Evolutionary conservation across 2,888 invertebrate species (phyloP), one percentile per base, ranked within the genome.

Genomic region (Spilosoma lubricipeda): DNA sequence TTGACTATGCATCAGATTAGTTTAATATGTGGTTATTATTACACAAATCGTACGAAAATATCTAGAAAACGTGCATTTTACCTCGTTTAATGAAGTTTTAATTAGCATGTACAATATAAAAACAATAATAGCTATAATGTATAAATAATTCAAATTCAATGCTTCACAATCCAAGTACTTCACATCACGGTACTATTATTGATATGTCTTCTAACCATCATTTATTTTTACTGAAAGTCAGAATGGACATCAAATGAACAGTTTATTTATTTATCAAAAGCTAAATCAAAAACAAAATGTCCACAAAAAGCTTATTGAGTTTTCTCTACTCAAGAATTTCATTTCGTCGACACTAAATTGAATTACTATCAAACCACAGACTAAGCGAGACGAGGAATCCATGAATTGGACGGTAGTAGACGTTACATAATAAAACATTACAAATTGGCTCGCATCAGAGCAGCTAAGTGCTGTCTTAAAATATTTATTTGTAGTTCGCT

Each of bases 401-500:
- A 75, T 79, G 67, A 71, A 77, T 83, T 77, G 71, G 74, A 81
- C 77, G 76, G 68, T 77, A 77, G 77, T 78, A 79, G 77, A 78
- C 74, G 75, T 72, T 65, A 56, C 73, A 79, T 79, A 82, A 80
- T 80, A 80, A 81, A 85, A 84, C 79, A 84, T 85, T 80, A 83
- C 80, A 85, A 84, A 87, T 84, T 85, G 85, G 77, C 85, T 84
- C 83, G 83, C 80, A 85, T 81, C 77, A 81, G 78, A 74, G 72
- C 80, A 77, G 83, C 80, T 83, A 87, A 89, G 87, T 88, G 88
- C 81, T 86, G 80, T 84, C 81, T 79, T 86, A 85, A 86, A 85
- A 87, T 87, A 89, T 89, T 87, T 89, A 89, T 89, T 86, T 88
- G 86, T 86, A 83, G 82, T 84, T 85, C 81, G 88, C 89, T 89